Base-by-base conservation (phyloP, 2,888 invertebrate species). In the Hypena proboscidalis region DNA sequence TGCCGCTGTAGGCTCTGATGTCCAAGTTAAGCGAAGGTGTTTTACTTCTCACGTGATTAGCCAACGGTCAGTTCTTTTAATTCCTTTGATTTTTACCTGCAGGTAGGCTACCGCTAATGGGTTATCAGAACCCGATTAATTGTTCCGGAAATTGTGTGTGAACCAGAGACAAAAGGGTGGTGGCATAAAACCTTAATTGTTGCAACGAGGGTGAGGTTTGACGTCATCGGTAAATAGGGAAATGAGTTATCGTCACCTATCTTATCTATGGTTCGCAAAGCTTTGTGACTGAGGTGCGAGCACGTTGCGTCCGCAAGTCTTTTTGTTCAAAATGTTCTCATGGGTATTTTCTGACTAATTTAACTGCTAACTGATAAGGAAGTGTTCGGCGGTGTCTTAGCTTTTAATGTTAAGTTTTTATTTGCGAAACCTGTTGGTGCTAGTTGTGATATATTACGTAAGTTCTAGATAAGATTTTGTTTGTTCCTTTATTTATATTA, bases 311-410 rank as follows among this genome's bases (percentile, higher is more conserved):
- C 83, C 77, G 70, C 78, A 80, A n/a, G n/a, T 73, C 70, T 68
- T 76, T 79, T 79, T 74, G 73, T 70, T 76, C 50, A 15, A 51
- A 58, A 54, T 53, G 64, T 74, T 74, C 74, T 62, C 73, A 75
- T 69, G 67, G 67, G 40, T 58, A 58, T 70, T 65, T 81, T 83
- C 80, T 74, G 64, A 66, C 79, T 80, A 80, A 65, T 58, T n/a
- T n/a, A n/a, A n/a, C n/a, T n/a, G n/a, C n/a, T n/a, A n/a, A 69
- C 64, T 61, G 83, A 80, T 83, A 83, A 85, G 77, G 66, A 77
- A 71, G 77, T 81, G 80, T 77, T 67, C 80, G 73, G 51, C 63
- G 70, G 64, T 74, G 67, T 63, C 51, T 64, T 67, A 53, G 44
- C 58, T 51, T 55, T 50, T 40, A 36, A 22, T 36, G 13, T 34